Evolutionary conservation across 2,113 vertebrate species (phyloP).

Genomic region (Pachycephala philippinensis): DNA sequence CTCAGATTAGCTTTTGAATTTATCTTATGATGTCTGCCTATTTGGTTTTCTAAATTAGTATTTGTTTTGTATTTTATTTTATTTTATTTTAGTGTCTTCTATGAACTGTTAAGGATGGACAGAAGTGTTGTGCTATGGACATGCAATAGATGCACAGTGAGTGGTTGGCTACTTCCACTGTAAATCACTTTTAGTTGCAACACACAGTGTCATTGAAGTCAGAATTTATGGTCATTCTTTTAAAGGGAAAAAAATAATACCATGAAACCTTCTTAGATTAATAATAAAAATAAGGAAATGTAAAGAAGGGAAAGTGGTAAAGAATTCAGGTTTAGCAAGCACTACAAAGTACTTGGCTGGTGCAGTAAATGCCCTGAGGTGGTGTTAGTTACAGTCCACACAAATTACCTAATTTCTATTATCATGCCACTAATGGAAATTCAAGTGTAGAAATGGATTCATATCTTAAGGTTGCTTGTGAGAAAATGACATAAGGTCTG

Average conservation of each 20-base stretch:
- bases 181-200: neutral
- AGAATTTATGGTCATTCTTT: neutral
- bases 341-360: neutral
- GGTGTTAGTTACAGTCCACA: neutral
- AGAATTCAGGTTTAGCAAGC: neutral
- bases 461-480: neutral
- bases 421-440: neutral
- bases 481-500: neutral
- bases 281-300: neutral
- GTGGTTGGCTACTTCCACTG: neutral
- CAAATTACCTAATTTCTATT: neutral
- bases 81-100: neutral
- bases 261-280: neutral
- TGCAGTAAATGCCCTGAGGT: neutral
- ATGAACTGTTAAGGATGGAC: neutral
- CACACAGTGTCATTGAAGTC: neutral
- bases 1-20: neutral
- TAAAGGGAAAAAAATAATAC: neutral
- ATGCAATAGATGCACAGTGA: neutral
- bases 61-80: too few species aligned
- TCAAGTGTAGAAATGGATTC: neutral
- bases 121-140: neutral
- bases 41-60: neutral
- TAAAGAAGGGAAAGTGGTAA: neutral
- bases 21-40: neutral